These are phyloP conservation scores for Pyrrhopygopsis socrates DNA, from an alignment of 2,888 invertebrate species.

Conservation along the genomic window DNA sequence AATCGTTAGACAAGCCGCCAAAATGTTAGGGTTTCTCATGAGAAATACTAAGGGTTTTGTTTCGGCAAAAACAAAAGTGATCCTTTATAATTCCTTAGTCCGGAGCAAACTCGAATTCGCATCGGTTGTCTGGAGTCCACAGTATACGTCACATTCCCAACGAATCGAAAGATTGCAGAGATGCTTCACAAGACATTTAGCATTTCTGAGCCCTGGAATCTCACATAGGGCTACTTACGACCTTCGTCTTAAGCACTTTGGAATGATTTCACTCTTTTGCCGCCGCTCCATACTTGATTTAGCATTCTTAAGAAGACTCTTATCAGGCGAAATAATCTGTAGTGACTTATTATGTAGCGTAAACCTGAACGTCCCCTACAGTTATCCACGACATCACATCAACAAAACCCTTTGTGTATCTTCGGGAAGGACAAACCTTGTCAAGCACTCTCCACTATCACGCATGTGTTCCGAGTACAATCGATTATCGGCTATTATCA, in stretches of 20 bases:
- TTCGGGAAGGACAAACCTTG: neutral
- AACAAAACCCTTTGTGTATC: neutral
- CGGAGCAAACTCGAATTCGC: conserved; percentile 38
- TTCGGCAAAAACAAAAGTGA: neutral
- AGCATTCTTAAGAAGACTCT: neutral
- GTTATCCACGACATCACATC: neutral
- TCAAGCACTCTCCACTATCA: neutral
- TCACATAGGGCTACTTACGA: neutral
- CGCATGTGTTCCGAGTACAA: neutral
- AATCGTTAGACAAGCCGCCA: conserved; percentile 42
- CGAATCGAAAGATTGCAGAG: neutral
- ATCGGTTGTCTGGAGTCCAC: conserved; percentile 23
- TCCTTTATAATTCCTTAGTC: conserved; percentile 22
- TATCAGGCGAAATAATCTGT: neutral
- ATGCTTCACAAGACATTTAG: neutral
- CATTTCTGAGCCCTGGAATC: neutral
- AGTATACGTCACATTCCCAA: neutral
- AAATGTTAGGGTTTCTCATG: conserved; percentile 52
- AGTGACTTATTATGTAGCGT: neutral
- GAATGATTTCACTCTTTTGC: neutral
- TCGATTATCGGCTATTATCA: neutral
- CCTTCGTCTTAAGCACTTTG: neutral
- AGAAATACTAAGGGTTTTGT: conserved; percentile 40
- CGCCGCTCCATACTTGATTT: neutral
- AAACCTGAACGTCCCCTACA: neutral